phyloP scores from a whole-genome alignment of 2,888 invertebrate genomes.

The Suillia variegata region DNA sequence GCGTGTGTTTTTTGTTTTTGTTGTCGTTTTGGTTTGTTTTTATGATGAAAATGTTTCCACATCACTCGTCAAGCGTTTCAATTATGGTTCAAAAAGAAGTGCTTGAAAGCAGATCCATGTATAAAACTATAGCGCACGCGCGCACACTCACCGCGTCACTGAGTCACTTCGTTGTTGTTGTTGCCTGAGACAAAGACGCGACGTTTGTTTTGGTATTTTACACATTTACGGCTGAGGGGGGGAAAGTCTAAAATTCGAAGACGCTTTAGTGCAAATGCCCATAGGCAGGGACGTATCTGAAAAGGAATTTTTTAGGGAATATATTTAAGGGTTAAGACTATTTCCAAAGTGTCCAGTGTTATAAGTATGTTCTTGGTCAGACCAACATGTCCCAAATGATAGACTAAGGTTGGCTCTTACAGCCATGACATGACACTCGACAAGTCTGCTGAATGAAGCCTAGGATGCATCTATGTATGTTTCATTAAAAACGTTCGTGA shows the following conservation, averaged over 20 bases:
- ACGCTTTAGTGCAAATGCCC: background rate
- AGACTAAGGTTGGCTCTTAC: too few species aligned
- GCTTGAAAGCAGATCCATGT: conserved; percentile 45
- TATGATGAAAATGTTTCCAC: conserved; percentile 60
- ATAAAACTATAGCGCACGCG: conserved; percentile 49
- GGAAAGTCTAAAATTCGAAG: background rate
- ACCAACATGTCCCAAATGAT: too few species aligned
- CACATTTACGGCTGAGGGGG: too few species aligned
- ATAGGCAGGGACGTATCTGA: background rate
- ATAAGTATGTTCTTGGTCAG: too few species aligned
- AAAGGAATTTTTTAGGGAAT: background rate
- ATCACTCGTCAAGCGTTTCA: conserved; percentile 62
- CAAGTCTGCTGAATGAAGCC: too few species aligned
- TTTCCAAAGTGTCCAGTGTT: too few species aligned
- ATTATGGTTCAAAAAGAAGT: conserved; percentile 44
- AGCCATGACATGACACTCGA: too few species aligned
- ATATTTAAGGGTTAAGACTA: too few species aligned
- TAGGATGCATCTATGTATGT: too few species aligned
- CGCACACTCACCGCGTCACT: conserved; percentile 43
- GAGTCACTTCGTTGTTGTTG: conserved; percentile 17
- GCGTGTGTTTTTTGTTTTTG: conserved; percentile 18
- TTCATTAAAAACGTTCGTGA: too few species aligned
- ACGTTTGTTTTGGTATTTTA: background rate
- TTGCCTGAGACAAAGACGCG: background rate
- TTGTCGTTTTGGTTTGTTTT: conserved; percentile 30